Conservation (phyloP, 2,888 invertebrate genomes). For the Volucella inflata region DNA sequence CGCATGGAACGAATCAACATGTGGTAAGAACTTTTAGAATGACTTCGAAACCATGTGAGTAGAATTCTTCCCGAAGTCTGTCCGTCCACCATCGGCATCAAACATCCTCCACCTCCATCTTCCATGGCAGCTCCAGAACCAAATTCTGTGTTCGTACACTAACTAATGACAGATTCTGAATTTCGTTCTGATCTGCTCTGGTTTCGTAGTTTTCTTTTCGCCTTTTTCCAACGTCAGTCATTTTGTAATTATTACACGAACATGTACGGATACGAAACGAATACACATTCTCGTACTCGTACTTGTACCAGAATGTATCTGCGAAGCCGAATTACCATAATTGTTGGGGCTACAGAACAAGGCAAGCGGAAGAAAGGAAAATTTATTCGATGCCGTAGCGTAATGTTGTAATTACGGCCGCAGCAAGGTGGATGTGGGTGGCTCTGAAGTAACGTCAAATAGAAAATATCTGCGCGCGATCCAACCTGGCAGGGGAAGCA, state of each 20-base stretch:
- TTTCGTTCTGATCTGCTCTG: conserved; percentile 32
- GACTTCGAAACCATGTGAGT: conserved; percentile 7
- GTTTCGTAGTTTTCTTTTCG: conserved; percentile 56
- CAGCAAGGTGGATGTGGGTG: conserved; percentile 70
- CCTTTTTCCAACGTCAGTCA: conserved; percentile 61
- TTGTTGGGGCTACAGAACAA: conserved; percentile 40
- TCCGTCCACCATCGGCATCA: conserved; percentile 53
- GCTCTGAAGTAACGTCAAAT: conserved; percentile 23
- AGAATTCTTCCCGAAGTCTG: conserved; percentile 58
- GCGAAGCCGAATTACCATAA: conserved; percentile 68
- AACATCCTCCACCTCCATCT: conserved; percentile 8
- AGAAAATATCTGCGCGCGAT: conserved; percentile 25
- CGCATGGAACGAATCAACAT: conserved; percentile 59
- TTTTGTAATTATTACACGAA: conserved; percentile 72
- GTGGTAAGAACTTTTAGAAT: conserved; percentile 57
- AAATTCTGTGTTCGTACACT: too few species aligned
- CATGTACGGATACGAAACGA: conserved; percentile 25
- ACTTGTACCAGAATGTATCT: conserved; percentile 7
- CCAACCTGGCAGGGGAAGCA: conserved; percentile 46
- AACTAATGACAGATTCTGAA: conserved; percentile 69
- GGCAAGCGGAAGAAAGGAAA: conserved; percentile 11
- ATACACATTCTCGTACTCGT: too few species aligned
- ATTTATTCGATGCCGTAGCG: conserved; percentile 64
- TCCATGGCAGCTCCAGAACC: conserved; percentile 15
- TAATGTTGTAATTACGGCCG: conserved; percentile 74